Base-by-base conservation (phyloP, 1,140 invertebrate species). In the Pectinophora gossypiella region DNA sequence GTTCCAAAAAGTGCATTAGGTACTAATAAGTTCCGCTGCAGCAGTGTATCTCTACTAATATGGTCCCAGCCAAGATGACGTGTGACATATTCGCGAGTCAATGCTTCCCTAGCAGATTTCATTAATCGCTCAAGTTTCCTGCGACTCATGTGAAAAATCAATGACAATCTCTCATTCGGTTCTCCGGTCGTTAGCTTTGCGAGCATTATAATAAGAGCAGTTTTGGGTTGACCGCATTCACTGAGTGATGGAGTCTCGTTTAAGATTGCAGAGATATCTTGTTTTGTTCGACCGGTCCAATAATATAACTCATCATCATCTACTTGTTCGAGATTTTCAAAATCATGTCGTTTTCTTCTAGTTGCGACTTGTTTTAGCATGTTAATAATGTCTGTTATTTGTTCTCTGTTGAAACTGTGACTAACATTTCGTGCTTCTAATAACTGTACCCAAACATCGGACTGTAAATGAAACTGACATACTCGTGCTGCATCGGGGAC, bases 21-120 rank as follows among this genome's bases (percentile, higher is more conserved):
- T 3, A 51, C n/a, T 2, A 15, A 16, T 22, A 40, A 13, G 38
- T 51, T 51, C 19, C 49, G 42, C 3, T n/a, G 7, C 12, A 51
- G 3, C 3, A 43, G 18, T 13, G 42, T 10, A 6, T 23, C 12
- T 13, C 36, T 23, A 6, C 36, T 22, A 4, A 51, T 43, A 22
- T 51, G 40, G 19, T 51, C 38, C 19, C 40, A 22, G 3, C 49
- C 35, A 4, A 51, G 12, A 51, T 51, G 21, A n/a, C 7, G 19
- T 7, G 49, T 27, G 6, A 51, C 36, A 35, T 22, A 51, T 13
- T 51, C 40, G 19, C 19, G n/a, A 36, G 16, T 3, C 19, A 49
- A 19, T 6, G 9, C 18, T 19, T 49, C 23, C 16, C 32, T 49
- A 5, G 47, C 47, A 2, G 19, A 7, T 18, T 36, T 22, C 5